Evolutionary conservation across 1,140 invertebrate genomes (phyloP).

Genomic region (Eubasilissa regina): DNA sequence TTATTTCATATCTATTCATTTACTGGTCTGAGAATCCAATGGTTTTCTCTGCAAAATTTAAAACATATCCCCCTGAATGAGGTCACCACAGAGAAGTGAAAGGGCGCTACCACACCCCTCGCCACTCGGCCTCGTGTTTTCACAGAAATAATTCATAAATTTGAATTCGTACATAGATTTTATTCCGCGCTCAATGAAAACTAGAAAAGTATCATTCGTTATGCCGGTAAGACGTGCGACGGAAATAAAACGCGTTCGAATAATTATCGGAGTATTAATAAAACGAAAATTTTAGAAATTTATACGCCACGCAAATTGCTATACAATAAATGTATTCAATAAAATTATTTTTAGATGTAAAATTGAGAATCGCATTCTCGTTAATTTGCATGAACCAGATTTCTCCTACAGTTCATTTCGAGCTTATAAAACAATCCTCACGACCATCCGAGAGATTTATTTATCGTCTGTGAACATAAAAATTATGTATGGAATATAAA

Average conservation of each 20-base stretch:
- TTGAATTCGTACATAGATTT: background rate
- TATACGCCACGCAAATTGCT: slow-evolving; percentile 9
- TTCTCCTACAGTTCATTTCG: background rate
- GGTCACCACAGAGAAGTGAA: slow-evolving; percentile 6
- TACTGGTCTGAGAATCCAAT: background rate
- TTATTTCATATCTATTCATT: too few relatives aligned
- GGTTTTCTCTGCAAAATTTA: background rate
- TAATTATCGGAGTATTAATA: background rate
- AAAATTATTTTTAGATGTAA: background rate
- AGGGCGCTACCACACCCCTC: slow-evolving; percentile 8
- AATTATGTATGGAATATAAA: too few relatives aligned
- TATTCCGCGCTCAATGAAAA: background rate
- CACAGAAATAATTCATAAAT: slow-evolving; percentile 3
- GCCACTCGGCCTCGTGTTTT: background rate
- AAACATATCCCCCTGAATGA: background rate
- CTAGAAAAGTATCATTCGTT: background rate
- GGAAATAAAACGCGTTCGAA: background rate
- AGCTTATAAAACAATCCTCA: too few relatives aligned
- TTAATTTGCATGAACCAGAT: background rate
- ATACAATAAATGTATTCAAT: slow-evolving; percentile 21
- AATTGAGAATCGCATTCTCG: background rate
- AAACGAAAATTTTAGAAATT: slow-evolving; percentile 25
- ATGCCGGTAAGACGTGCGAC: background rate
- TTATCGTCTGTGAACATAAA: too few relatives aligned
- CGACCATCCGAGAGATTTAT: too few relatives aligned